Conservation (phyloP, 2,797 vertebrate species). For the Lithobates pipiens region DNA sequence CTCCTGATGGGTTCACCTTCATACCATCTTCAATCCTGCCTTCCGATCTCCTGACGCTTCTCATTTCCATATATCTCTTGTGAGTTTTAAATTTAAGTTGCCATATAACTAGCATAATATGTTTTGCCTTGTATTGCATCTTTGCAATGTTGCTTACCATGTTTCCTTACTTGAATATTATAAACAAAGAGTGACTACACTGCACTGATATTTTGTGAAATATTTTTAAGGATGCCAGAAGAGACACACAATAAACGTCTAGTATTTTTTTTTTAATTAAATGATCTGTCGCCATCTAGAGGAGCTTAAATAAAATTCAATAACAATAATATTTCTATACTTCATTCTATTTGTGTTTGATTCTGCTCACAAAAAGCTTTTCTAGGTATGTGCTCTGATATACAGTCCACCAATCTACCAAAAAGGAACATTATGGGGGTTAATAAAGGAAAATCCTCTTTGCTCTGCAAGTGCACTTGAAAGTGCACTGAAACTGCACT, state of each 20-base stretch:
- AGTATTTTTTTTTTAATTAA: background rate
- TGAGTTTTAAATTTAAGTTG: background rate
- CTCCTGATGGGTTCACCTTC: too few species aligned
- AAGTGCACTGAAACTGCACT: too few species aligned
- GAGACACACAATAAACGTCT: background rate
- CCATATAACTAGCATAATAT: background rate
- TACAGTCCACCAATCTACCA: too few species aligned
- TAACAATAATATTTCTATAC: background rate
- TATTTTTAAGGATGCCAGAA: background rate
- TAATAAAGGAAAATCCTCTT: too few species aligned
- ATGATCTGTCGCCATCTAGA: slow-evolving; percentile 27
- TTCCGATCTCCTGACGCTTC: too few species aligned
- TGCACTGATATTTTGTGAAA: background rate
- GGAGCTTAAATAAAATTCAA: background rate
- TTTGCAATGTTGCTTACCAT: background rate
- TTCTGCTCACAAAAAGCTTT: background rate
- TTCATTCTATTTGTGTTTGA: background rate
- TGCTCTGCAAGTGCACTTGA: too few species aligned
- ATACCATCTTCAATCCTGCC: too few species aligned
- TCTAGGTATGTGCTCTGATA: background rate
- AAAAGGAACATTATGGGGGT: background rate
- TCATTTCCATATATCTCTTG: too few species aligned
- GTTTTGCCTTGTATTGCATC: background rate
- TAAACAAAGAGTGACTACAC: slow-evolving; percentile 3
- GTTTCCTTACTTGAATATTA: background rate